Evolutionary conservation across 2,797 vertebrate genomes (phyloP), one percentile per base, ranked within the genome.

Genomic region (Adelosebastes latens): DNA sequence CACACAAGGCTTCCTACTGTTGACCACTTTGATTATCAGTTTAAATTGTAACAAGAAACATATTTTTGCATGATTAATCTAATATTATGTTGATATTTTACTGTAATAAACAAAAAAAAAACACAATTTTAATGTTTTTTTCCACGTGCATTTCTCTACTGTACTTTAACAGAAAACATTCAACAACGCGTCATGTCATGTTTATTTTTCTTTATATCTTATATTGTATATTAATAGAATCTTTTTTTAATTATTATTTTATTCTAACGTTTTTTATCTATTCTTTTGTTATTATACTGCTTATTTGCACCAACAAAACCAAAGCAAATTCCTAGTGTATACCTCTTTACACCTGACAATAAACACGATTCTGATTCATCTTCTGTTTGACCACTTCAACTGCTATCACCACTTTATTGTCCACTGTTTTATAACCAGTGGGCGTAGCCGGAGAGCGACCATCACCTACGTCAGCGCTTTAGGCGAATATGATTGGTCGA

Each of bases 361-460:
- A 39, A 39, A 39, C 36, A 39, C 36, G 12, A 14, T 39, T 39
- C 36, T 14, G 36, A 14, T 14, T 39, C 36, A 39, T 39, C 36
- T 39, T 36, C 36, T 39, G 36, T 5, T 77, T 67, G 27, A 27
- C 14, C 55, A 77, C 70, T 74, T 69, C 16, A 8, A 12, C 53
- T 22, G 20, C 31, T 68, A 55, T 3, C 67, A 8, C 42, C 86
- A 78, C 86, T 87, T 91, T 89, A 88, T 94, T 94, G 90, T 93
- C 83, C 85, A 60, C 75, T 64, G 81, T 94, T 95, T 94, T 93
- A 89, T 95, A 94, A 94, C 63, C 80, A 72, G 86, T 84, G 78
- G 91, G 91, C 80, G 90, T 74, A 42, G 77, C 72, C 64, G n/a
- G 59, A 84, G 64, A 31, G 6, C 20, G 62, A 46, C 61, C n/a